Evolutionary conservation across 2,888 invertebrate genomes (phyloP), one percentile per base, ranked within the genome.

Genomic region (Actias luna): DNA sequence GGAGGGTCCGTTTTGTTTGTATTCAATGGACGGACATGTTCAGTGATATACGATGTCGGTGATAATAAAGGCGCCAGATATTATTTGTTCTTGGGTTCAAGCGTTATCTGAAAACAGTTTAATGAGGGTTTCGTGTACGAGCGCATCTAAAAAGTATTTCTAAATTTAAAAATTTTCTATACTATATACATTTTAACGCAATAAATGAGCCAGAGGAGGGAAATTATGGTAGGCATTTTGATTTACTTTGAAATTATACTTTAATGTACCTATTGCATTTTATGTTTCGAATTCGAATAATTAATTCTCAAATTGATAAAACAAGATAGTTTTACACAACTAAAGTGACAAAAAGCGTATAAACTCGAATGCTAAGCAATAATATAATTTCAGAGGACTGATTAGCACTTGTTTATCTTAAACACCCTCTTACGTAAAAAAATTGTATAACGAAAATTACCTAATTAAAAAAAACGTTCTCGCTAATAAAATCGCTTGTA

Each of bases 1-100:
- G 12, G 27, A 42, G 39, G 14, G 29, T 35, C 39, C 39, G 36
- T 57, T 39, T 50, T 35, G 27, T 29, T 59, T 12, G 18, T 35
- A 27, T 55, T 36, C 22, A 16, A 5, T 14, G 22, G 25, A 22
- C 55, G 25, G 57, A 1, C 27, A 42, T 61, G 42, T 42, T 58
- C 46, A 57, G 33, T 52, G 60, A 42, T 60, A 58, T 42, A 27
- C 33, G 52, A 64, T 66, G 27, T 62, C 29, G n/a, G 18, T 58
- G 64, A 64, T 67, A 66, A 62, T 59, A 63, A 22, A 50, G 67
- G 67, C 71, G 70, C 63, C 71, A 67, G 68, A 70, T 69, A 68
- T 59, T 58, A 61, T 63, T 60, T 67, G 67, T 69, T 65, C 70
- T 63, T 61, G 64, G 63, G 74, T 73, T 72, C 68, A 74, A 60